These are phyloP conservation scores for Drosophila lini DNA, from an alignment of 1,140 invertebrate genomes.

Conservation along the genomic window DNA sequence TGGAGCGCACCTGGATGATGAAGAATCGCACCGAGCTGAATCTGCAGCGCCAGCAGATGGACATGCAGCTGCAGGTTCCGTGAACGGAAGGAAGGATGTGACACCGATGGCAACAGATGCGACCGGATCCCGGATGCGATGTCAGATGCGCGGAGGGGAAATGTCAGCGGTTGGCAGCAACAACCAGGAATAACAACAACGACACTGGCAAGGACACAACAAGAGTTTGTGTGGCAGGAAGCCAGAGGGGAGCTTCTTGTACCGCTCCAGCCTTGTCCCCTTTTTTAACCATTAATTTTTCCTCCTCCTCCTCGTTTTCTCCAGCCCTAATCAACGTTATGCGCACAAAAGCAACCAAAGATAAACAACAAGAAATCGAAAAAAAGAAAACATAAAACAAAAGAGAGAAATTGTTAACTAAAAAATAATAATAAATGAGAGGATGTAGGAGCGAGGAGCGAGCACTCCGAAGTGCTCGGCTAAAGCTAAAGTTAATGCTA, in stretches of 20 bases:
- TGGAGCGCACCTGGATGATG: slow-evolving; percentile 75
- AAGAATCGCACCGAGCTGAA: slow-evolving; percentile 78
- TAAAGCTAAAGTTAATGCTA: slow-evolving; percentile 41
- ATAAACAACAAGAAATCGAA: slow-evolving; percentile 40
- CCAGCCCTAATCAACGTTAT: slow-evolving; percentile 60
- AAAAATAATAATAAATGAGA: slow-evolving; percentile 22
- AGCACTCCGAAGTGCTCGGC: slow-evolving; percentile 61
- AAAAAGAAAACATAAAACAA: slow-evolving; percentile 22
- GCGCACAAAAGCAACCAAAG: slow-evolving; percentile 63
- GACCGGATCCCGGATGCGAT: slow-evolving; percentile 48
- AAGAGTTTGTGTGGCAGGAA: slow-evolving; percentile 43
- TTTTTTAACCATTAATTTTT: background rate
- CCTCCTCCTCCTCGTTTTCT: background rate
- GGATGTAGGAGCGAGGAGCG: slow-evolving; percentile 36
- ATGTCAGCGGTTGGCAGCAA: slow-evolving; percentile 38
- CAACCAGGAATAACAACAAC: background rate
- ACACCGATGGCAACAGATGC: slow-evolving; percentile 42
- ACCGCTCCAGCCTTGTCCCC: slow-evolving; percentile 8
- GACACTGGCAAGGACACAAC: slow-evolving; percentile 20
- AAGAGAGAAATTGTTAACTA: slow-evolving; percentile 57
- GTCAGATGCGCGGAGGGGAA: slow-evolving; percentile 32
- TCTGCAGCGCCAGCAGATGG: slow-evolving; percentile 64
- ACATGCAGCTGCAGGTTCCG: slow-evolving; percentile 53
- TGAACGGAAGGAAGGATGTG: slow-evolving; percentile 34
- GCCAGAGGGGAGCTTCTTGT: slow-evolving; percentile 23